Evolutionary conservation across 1,140 invertebrate genomes (phyloP).

Genomic region (Lordiphosa collinella): DNA sequence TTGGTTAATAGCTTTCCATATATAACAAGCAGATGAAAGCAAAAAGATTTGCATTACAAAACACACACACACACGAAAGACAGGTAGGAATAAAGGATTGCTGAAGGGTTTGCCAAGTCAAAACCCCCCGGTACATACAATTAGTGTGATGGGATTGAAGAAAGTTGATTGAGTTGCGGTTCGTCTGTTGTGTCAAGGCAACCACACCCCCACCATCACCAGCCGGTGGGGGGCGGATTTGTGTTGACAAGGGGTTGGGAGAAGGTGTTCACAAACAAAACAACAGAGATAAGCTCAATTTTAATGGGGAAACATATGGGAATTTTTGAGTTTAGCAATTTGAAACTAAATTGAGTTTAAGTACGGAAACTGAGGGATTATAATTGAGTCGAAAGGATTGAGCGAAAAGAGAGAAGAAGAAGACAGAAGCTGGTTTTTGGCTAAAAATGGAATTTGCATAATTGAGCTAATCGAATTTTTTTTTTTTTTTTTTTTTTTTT

Average conservation of each 20-base stretch:
- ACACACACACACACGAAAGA: constrained; percentile 31
- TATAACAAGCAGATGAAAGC: constrained; percentile 76
- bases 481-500: too few relatives aligned
- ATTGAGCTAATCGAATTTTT: too few relatives aligned
- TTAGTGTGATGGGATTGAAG: constrained; percentile 45
- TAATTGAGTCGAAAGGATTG: neutral
- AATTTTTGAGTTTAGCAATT: constrained; percentile 4
- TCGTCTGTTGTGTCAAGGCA: constrained; percentile 39
- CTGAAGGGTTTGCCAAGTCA: neutral
- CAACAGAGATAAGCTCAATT: constrained; percentile 7
- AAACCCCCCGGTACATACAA: constrained; percentile 32
- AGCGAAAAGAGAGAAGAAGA: too few relatives aligned
- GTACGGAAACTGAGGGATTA: neutral
- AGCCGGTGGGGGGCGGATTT: neutral
- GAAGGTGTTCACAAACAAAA: constrained; percentile 1
- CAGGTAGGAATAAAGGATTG: constrained; percentile 41
- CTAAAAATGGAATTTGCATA: too few relatives aligned
- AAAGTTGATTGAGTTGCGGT: constrained; percentile 48
- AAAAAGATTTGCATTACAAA: constrained; percentile 76
- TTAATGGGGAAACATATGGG: constrained; percentile 7
- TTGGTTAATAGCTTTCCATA: constrained; percentile 72
- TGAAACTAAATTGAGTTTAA: constrained; percentile 6
- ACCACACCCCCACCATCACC: constrained; percentile 3
- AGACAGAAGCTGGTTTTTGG: too few relatives aligned
- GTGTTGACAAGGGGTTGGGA: neutral